Evolutionary conservation across 2,113 vertebrate species (phyloP).

Genomic region (Ivindomyrus marchei): DNA sequence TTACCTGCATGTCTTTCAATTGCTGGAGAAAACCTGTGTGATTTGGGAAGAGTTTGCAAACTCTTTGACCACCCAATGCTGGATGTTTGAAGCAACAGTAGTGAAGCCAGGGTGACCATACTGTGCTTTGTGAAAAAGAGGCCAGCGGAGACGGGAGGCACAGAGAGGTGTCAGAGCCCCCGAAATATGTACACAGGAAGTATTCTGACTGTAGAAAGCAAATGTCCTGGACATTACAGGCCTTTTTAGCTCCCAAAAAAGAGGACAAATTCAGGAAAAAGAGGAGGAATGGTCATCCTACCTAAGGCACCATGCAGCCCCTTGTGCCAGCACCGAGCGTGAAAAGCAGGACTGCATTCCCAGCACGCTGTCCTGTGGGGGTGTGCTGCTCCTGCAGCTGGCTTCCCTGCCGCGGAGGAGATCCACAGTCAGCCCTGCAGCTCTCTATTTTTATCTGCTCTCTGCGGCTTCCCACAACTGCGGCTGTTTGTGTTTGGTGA

Average conservation of each 20-base stretch:
- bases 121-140: neutral
- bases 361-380: neutral
- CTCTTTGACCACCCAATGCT: neutral
- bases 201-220: neutral
- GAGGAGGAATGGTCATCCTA: neutral
- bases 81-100: neutral
- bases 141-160: neutral
- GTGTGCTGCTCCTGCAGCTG: neutral
- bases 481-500: neutral
- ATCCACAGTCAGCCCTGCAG: neutral
- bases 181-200: neutral
- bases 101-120: neutral
- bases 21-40: neutral
- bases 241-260: neutral
- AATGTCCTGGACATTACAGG: neutral
- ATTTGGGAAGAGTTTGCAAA: neutral
- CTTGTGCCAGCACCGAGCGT: neutral
- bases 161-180: neutral
- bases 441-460: constrained; percentile 41
- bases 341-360: neutral
- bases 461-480: constrained; percentile 11
- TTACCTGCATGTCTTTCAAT: neutral
- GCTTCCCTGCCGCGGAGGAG: constrained; percentile 17
- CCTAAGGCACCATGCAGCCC: neutral
- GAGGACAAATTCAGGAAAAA: neutral